These are phyloP conservation scores for Agrilus planipennis DNA, from an alignment of 1,140 invertebrate genomes.

Conservation along the genomic window DNA sequence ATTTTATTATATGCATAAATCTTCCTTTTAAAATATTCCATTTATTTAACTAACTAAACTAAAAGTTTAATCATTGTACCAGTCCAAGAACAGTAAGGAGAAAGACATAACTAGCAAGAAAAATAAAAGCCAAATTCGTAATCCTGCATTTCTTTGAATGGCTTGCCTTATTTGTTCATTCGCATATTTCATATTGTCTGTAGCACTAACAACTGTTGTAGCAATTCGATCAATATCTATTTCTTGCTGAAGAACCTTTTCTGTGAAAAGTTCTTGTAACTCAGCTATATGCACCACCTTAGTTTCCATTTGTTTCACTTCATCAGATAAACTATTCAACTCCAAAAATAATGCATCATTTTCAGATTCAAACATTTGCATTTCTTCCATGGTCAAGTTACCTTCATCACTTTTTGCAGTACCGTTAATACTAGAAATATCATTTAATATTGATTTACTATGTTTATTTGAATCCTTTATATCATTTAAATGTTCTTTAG, in stretches of 20 bases:
- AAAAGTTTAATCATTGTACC: conserved; percentile 84
- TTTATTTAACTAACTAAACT: background rate
- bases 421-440: conserved; percentile 22
- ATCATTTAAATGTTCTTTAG: background rate
- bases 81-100: conserved; percentile 90
- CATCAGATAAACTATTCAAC: conserved; percentile 59
- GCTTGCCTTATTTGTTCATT: conserved; percentile 95
- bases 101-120: conserved; percentile 94
- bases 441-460: conserved; percentile 7
- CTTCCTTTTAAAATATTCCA: too few species aligned
- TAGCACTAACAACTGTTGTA: conserved; percentile 75
- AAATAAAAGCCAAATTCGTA: conserved; percentile 89
- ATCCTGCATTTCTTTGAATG: conserved; percentile 89
- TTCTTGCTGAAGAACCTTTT: conserved; percentile 93
- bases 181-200: conserved; percentile 90
- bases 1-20: too few species aligned
- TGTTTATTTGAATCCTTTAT: background rate
- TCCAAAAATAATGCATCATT: conserved; percentile 75
- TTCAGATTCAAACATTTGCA: conserved; percentile 82
- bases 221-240: conserved; percentile 83
- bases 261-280: conserved; percentile 92
- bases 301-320: conserved; percentile 77
- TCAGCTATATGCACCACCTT: conserved; percentile 93
- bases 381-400: conserved; percentile 69
- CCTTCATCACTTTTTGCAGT: conserved; percentile 40